Percentiles rank a stretch among this genome's conserved stretches.
Evolutionary conservation across 2,888 invertebrate genomes (phyloP).

Genomic region (Scaptomyza tumidula): DNA sequence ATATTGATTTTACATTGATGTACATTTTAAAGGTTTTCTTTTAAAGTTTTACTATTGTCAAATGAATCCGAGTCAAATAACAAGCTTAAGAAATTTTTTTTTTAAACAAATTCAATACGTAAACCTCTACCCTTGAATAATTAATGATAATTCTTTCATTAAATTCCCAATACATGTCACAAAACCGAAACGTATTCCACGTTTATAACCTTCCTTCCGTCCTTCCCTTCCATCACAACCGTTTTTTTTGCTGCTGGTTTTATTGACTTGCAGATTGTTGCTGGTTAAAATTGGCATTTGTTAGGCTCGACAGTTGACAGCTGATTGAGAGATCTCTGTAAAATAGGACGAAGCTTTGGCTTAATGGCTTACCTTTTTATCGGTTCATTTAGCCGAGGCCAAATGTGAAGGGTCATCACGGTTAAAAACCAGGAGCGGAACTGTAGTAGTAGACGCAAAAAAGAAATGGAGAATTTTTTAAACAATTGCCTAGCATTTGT

Average conservation of each 20-base stretch:
- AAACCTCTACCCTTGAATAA: constrained; percentile 4
- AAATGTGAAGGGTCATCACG: constrained; percentile 53
- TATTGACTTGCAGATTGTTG: constrained; percentile 59
- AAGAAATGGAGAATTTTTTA: background rate
- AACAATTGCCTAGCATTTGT: constrained; percentile 3
- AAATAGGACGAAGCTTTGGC: constrained; percentile 30
- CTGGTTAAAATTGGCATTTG: constrained; percentile 54
- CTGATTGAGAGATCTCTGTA: constrained; percentile 64
- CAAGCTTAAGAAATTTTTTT: background rate
- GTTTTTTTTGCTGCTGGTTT: background rate
- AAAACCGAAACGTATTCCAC: background rate
- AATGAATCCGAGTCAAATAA: background rate
- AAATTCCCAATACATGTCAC: constrained; percentile 7
- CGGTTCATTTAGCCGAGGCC: constrained; percentile 57
- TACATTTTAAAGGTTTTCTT: too few species aligned
- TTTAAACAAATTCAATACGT: background rate
- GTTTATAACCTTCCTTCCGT: background rate
- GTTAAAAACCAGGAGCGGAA: constrained; percentile 15
- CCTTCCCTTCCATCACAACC: background rate
- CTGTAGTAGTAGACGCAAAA: background rate
- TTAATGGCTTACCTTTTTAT: constrained; percentile 63
- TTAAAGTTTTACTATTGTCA: background rate
- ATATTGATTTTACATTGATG: background rate
- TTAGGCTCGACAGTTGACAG: constrained; percentile 60
- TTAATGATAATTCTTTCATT: constrained; percentile 28